Evolutionary conservation across 1,140 invertebrate genomes (phyloP).

Genomic region (Phocides pigmalion): DNA sequence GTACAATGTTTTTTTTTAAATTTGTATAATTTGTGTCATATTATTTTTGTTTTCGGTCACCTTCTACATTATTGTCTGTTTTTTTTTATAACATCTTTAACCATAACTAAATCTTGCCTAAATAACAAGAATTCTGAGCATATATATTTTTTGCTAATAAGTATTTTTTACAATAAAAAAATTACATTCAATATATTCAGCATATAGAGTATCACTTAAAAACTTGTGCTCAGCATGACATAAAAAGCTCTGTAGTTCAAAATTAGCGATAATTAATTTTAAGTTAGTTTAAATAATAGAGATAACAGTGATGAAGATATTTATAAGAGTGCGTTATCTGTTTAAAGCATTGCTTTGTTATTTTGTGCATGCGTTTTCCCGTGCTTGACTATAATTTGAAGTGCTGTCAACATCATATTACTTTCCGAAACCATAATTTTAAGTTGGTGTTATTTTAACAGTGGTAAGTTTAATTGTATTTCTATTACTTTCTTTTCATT

Average conservation of each 20-base stretch:
- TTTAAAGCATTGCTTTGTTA: slow-evolving; percentile 29
- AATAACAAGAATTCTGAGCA: neutral
- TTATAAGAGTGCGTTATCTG: slow-evolving; percentile 26
- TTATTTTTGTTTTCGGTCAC: neutral
- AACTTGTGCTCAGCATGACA: slow-evolving; percentile 2
- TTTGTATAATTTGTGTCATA: neutral
- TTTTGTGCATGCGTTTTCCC: slow-evolving; percentile 47
- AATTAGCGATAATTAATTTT: slow-evolving; percentile 13
- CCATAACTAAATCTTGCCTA: neutral
- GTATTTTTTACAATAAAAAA: too few species aligned
- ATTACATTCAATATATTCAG: neutral
- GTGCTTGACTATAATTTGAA: slow-evolving; percentile 39
- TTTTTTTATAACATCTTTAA: neutral
- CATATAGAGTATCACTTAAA: neutral
- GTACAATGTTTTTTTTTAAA: neutral
- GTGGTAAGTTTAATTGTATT: slow-evolving; percentile 74
- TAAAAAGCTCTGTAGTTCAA: slow-evolving; percentile 24
- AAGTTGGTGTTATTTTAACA: slow-evolving; percentile 60
- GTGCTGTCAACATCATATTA: slow-evolving; percentile 38
- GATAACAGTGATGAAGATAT: slow-evolving; percentile 14
- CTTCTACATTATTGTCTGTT: neutral
- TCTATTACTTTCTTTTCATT: slow-evolving; percentile 53
- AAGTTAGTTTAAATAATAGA: slow-evolving; percentile 12
- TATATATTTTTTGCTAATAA: neutral
- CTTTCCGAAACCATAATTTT: slow-evolving; percentile 35